Percentiles rank a stretch among this genome's conserved stretches.
phyloP scores from a whole-genome alignment of 2,113 vertebrate genomes.

The Pseudonaja textilis region DNA sequence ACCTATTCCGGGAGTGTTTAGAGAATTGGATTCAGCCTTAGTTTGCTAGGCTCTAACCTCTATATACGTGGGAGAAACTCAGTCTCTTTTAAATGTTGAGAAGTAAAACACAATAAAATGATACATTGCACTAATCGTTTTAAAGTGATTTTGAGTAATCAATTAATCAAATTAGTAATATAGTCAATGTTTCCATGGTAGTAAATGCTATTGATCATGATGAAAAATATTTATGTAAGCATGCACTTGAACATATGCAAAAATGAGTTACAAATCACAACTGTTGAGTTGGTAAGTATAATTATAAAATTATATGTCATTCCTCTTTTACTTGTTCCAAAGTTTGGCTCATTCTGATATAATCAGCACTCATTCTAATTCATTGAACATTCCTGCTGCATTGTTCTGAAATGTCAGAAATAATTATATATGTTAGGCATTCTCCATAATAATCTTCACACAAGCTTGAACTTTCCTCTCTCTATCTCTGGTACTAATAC shows the following conservation, averaged over 20 bases:
- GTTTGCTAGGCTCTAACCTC: neutral
- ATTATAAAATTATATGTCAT: neutral
- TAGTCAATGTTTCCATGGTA: neutral
- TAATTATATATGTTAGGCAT: neutral
- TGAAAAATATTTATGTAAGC: neutral
- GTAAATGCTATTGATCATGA: neutral
- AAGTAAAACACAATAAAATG: no score
- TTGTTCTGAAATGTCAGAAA: neutral
- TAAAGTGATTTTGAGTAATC: no score
- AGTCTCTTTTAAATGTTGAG: no score
- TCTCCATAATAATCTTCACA: neutral
- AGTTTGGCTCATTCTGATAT: neutral
- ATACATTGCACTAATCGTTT: no score
- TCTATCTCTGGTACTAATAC: neutral
- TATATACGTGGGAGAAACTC: no score
- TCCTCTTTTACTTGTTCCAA: neutral
- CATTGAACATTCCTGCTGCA: slow-evolving; percentile 5
- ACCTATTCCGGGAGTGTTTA: neutral
- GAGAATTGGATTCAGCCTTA: neutral
- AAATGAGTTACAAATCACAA: neutral
- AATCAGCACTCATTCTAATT: neutral
- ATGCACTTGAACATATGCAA: neutral
- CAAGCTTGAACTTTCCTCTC: neutral
- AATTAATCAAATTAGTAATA: neutral
- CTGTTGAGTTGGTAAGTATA: neutral